Conservation (phyloP, 2,113 vertebrate species). For the Nibea albiflora region DNA sequence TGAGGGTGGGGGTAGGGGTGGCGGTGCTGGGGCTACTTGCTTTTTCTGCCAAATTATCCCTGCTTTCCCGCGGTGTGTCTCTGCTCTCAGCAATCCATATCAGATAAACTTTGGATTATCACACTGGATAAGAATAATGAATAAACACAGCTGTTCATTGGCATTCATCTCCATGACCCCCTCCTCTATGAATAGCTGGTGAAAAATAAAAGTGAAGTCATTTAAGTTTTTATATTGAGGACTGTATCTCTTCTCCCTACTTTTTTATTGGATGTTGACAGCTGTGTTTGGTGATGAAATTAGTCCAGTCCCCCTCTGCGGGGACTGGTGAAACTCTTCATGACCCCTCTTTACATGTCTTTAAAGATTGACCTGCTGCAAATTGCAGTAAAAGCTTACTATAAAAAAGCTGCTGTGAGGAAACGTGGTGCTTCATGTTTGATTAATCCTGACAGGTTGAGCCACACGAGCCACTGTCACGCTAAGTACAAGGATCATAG, state of each 20-base stretch:
- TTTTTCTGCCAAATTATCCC: conserved; percentile 57
- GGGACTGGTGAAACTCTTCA: conserved; percentile 34
- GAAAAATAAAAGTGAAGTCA: conserved; percentile 63
- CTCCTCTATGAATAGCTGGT: conserved; percentile 21
- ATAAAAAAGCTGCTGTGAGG: background rate
- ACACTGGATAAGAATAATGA: conserved; percentile 61
- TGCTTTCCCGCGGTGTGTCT: conserved; percentile 46
- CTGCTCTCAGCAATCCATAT: conserved; percentile 57
- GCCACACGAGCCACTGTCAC: conserved; percentile 19
- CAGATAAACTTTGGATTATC: conserved; percentile 69
- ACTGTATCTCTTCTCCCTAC: conserved; percentile 4
- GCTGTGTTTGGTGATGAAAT: conserved; percentile 56
- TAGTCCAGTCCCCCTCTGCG: conserved; percentile 17
- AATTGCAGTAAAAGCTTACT: conserved; percentile 14
- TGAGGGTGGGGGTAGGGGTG: conserved; percentile 19
- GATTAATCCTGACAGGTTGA: conserved; percentile 51
- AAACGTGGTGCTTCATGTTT: conserved; percentile 25
- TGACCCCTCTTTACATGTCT: conserved; percentile 36
- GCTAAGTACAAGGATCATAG: background rate
- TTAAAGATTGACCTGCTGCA: conserved; percentile 39
- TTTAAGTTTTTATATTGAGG: conserved; percentile 55
- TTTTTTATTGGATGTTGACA: conserved; percentile 63
- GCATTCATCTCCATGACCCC: conserved; percentile 58
- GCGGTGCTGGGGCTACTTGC: conserved; percentile 34
- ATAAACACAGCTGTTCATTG: conserved; percentile 66